Percentiles rank a stretch among this genome's conserved stretches.
Evolutionary conservation across 92 coral and sea anemone genomes (phyloP).

Genomic region (Zoanthus sociatus): DNA sequence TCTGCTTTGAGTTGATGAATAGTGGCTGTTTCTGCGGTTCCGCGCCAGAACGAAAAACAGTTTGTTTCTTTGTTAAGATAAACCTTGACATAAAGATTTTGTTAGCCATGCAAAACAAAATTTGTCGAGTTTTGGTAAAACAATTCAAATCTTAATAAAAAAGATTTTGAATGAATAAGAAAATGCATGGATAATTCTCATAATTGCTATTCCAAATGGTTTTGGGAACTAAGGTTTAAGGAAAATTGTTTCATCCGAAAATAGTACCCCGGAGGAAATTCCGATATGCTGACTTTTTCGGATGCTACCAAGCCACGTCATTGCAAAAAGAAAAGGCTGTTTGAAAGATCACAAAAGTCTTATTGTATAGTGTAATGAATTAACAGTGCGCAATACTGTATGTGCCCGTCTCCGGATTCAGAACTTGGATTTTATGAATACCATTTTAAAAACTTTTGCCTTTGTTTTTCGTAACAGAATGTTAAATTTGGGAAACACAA

Average conservation of each 20-base stretch:
- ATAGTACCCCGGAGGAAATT: neutral
- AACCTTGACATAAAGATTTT: neutral
- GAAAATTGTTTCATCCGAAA: neutral
- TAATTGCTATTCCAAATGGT: conserved; percentile 10
- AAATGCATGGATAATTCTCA: neutral
- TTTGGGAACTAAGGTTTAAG: neutral
- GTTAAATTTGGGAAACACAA: no score
- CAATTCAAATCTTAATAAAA: neutral
- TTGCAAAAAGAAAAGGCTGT: neutral
- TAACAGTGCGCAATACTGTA: no score
- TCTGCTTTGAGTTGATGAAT: conserved; percentile 41
- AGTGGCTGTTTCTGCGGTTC: neutral
- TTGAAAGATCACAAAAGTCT: no score
- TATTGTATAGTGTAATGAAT: no score
- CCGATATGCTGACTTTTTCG: neutral
- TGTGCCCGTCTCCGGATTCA: no score
- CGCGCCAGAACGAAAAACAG: conserved; percentile 20
- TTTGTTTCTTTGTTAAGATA: neutral
- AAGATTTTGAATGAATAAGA: neutral
- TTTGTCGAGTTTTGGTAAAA: neutral
- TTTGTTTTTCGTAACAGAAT: no score
- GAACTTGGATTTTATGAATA: no score
- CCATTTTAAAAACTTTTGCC: no score
- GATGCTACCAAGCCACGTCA: neutral
- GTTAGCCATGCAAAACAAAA: neutral